Evolutionary conservation across 2,888 invertebrate species (phyloP), one percentile per base, ranked within the genome.

Genomic region (Eudasyphora cyanicolor): DNA sequence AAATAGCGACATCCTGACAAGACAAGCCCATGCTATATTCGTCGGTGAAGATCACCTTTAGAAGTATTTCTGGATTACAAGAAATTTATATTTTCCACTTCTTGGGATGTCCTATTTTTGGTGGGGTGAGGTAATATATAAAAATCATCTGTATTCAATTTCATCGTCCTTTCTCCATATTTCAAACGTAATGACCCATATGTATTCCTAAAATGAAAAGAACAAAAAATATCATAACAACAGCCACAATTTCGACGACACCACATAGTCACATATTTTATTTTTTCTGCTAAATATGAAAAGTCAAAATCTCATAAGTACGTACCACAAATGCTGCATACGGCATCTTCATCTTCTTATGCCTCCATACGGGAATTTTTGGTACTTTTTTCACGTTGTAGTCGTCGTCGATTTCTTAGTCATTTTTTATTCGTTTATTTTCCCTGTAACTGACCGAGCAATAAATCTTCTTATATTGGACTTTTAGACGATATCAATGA

Each of bases 401-500:
- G 87, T 87, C 84, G 86, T 86, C 84, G 60, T 76, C 76, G 42
- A 54, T 69, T 14, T 76, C 64, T 77, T 79, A 54, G 60, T 74
- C 67, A 78, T 71, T 64, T 17, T 76, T 62, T n/a, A n/a, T 74
- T 69, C 17, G 45, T 64, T 71, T 74, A 69, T 19, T 42, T 24
- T 70, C 71, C 49, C 70, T 60, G 51, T 74, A 87, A 86, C 85
- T 84, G 86, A 86, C 71, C 87, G 86, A 77, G 87, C 86, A 87
- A 91, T 91, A 91, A 91, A 91, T 91, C 91, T 91, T 87, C 64
- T 86, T 85, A 91, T 91, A 90, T 91, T 91, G 91, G 90, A 90
- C 89, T 90, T 91, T 90, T 89, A 88, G 90, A 89, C 90, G 89
- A 91, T 91, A 90, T 91, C 91, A 91, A 90, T 90, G 91, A 90